Evolutionary conservation across 2,113 vertebrate genomes (phyloP), one percentile per base, ranked within the genome.

Genomic region (Sinosuthora webbiana): DNA sequence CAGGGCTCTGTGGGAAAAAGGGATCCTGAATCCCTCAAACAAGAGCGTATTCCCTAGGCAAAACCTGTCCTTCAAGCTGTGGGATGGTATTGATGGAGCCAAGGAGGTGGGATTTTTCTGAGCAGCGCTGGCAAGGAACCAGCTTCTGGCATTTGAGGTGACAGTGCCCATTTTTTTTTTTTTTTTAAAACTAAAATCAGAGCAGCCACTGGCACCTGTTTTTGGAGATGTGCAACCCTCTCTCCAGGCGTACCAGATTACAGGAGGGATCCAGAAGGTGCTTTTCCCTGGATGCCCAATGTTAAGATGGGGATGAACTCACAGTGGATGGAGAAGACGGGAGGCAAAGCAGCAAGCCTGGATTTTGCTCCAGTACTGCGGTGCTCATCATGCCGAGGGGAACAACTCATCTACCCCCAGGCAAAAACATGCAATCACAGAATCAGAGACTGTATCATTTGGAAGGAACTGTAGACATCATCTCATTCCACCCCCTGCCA

Each of bases 1-100:
- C 41, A 5, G 70, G 47, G 83, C 86, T 83, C 89, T 92, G 94
- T 95, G 96, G 95, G 93, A 93, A 96, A 95, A 96, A 86, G 77
- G 85, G 85, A 88, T 77, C 89, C 71, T 80, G 86, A 88, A 90
- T 92, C 94, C 53, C 78, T 70, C 89, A 55, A 80, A 96, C 75
- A 92, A 95, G 78, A 94, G 85, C 5, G 3, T 64, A 63, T 90
- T 94, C 89, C 91, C 77, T 55, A 35, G 56, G 94, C 85, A 57
- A 81, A 92, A 81, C 87, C 62, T 75, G 84, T 52, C 89, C 95
- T 68, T 94, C 95, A 87, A 41, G 94, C 93, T 53, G 63, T 3
- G 57, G 17, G 53, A 86, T 63, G 65, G 63, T 75, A 88, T 83
- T 86, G 69, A 85, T 20, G 37, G n/a, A 80, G 82, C 11, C 1